These are phyloP conservation scores for Argya squamiceps DNA, from an alignment of 2,797 vertebrate species.

Conservation along the genomic window DNA sequence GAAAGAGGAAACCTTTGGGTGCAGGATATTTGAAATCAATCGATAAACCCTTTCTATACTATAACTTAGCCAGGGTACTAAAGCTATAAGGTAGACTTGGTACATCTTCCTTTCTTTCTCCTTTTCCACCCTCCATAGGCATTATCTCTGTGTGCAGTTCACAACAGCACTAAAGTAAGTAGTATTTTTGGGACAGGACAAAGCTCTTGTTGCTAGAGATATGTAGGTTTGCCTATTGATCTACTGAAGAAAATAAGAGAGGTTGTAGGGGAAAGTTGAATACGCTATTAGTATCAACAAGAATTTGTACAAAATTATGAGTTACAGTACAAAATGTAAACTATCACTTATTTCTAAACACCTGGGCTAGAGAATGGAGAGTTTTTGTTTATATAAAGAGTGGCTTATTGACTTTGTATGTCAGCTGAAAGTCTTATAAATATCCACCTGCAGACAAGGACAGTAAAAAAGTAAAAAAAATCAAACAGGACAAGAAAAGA, in stretches of 20 bases:
- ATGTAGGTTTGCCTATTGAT: not conserved
- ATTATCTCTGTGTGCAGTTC: not conserved
- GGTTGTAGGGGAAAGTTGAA: slow-evolving; percentile 2
- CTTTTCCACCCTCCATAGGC: not conserved
- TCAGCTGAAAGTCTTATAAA: not conserved
- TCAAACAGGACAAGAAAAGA: not conserved
- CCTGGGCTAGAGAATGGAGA: not conserved
- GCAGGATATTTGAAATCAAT: not conserved
- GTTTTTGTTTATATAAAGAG: not conserved
- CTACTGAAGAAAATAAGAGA: not conserved
- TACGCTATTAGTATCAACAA: not conserved
- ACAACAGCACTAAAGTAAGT: not conserved
- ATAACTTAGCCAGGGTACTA: not conserved
- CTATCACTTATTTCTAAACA: not conserved
- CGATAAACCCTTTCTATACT: not conserved
- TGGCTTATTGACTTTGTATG: not conserved
- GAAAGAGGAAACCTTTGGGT: not conserved
- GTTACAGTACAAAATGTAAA: not conserved
- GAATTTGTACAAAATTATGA: slow-evolving; percentile 39
- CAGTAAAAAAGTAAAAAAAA: not conserved
- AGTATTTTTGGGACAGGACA: not conserved
- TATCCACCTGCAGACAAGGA: not conserved
- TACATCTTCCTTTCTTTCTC: not conserved
- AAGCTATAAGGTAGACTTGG: not conserved
- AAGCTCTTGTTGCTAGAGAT: not conserved